Percentiles rank a stretch among this genome's conserved stretches.
phyloP scores from a whole-genome alignment of 1,140 invertebrate species.

The Battus philenor region DNA sequence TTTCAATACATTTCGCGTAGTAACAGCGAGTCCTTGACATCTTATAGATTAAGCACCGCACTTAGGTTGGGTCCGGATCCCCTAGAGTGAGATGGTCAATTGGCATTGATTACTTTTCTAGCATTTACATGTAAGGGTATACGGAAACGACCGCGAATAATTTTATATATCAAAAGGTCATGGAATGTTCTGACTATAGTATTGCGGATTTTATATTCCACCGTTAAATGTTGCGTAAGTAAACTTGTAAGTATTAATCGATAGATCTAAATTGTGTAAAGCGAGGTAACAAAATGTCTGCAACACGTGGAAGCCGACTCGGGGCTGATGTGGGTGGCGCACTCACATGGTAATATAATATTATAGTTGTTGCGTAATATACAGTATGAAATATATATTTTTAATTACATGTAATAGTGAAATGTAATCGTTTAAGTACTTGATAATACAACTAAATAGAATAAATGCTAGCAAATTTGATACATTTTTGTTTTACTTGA shows the following conservation, averaged over 20 bases:
- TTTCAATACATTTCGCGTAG: constrained; percentile 4
- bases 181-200: too few relatives aligned
- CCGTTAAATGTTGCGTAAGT: constrained; percentile 4
- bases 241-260: constrained; percentile 4
- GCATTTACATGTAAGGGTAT: constrained; percentile 15
- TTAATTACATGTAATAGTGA: too few relatives aligned
- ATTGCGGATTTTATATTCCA: too few relatives aligned
- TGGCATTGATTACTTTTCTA: constrained; percentile 15
- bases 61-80: constrained; percentile 10
- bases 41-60: constrained; percentile 18
- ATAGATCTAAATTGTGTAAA: constrained; percentile 2
- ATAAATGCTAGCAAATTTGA: too few relatives aligned
- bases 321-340: background rate
- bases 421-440: too few relatives aligned
- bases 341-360: background rate
- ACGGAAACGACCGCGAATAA: constrained; percentile 6
- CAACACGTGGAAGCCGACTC: constrained; percentile 4
- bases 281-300: background rate
- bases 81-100: constrained; percentile 19
- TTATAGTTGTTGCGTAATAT: constrained; percentile 8
- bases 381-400: background rate
- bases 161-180: too few relatives aligned
- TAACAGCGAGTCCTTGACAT: constrained; percentile 23
- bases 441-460: too few relatives aligned
- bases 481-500: too few relatives aligned